Conservation (phyloP, 1,140 invertebrate genomes). For the Spodoptera litura region DNA sequence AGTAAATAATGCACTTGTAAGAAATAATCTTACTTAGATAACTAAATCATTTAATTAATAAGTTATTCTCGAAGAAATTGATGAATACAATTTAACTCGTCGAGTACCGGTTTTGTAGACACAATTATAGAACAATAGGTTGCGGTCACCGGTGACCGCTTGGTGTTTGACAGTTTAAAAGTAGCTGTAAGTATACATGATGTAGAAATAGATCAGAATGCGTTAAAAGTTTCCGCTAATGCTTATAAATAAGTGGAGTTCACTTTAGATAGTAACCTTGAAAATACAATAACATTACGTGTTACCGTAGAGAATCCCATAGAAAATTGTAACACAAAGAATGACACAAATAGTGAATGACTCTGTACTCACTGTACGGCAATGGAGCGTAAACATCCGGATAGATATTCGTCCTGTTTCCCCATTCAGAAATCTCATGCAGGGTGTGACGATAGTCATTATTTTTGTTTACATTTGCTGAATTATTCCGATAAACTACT, state of each 20-base stretch:
- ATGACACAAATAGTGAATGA: slow-evolving; percentile 3
- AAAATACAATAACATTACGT: not conserved
- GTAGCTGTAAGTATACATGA: too few species aligned
- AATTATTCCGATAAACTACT: slow-evolving; percentile 50
- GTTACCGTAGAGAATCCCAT: not conserved
- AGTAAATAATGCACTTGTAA: slow-evolving; percentile 9
- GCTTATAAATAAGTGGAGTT: not conserved
- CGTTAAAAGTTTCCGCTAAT: not conserved
- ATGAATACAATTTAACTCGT: too few species aligned
- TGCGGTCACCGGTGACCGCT: too few species aligned
- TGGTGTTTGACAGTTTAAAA: too few species aligned
- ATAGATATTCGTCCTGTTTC: slow-evolving; percentile 76
- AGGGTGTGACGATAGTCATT: slow-evolving; percentile 72
- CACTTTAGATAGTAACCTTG: not conserved
- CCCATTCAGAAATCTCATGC: slow-evolving; percentile 74
- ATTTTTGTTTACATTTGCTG: slow-evolving; percentile 30
- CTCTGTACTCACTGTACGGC: slow-evolving; percentile 78
- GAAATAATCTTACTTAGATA: not conserved
- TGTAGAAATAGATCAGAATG: too few species aligned
- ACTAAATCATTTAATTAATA: not conserved
- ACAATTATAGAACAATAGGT: too few species aligned
- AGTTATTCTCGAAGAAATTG: not conserved
- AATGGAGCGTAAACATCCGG: slow-evolving; percentile 82
- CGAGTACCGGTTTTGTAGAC: too few species aligned
- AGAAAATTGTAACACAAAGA: slow-evolving; percentile 16